phyloP scores from a whole-genome alignment of 2,113 vertebrate genomes.

The Collichthys lucidus region DNA sequence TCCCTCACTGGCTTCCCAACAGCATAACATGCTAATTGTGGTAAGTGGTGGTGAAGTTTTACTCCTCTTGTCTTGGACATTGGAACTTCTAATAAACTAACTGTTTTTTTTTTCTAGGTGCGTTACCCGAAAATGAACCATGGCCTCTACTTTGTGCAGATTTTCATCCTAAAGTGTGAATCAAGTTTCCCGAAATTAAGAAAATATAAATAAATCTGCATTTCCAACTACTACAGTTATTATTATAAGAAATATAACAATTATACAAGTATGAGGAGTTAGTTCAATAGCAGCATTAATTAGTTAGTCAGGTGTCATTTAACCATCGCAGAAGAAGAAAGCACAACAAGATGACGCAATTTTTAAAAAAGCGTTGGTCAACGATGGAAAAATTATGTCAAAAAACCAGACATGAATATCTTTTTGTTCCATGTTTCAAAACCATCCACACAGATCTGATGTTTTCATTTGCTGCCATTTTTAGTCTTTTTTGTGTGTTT shows the following conservation, averaged over 20 bases:
- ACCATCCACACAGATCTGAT: neutral
- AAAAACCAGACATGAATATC: neutral
- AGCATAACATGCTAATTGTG: neutral
- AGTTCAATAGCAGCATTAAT: neutral
- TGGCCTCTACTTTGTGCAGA: too few relatives aligned
- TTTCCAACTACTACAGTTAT: too few relatives aligned
- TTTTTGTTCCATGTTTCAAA: neutral
- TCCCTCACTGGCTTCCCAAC: constrained; percentile 14
- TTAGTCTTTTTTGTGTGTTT: neutral
- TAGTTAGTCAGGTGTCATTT: neutral
- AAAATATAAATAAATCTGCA: neutral
- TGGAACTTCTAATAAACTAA: neutral
- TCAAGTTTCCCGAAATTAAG: neutral
- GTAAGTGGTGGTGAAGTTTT: too few relatives aligned
- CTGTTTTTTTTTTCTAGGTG: too few relatives aligned
- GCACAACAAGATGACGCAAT: neutral
- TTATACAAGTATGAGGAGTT: neutral
- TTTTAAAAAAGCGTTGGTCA: neutral
- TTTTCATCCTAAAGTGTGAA: neutral
- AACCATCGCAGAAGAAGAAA: neutral
- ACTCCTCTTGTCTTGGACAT: neutral
- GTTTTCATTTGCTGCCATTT: neutral
- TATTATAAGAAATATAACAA: too few relatives aligned
- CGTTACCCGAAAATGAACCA: too few relatives aligned
- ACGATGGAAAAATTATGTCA: neutral